A percentile compares a stretch with the other conserved stretches of the same genome.
These are phyloP conservation scores for Podiceps cristatus DNA, from an alignment of 2,113 vertebrate genomes.

Conservation along the genomic window DNA sequence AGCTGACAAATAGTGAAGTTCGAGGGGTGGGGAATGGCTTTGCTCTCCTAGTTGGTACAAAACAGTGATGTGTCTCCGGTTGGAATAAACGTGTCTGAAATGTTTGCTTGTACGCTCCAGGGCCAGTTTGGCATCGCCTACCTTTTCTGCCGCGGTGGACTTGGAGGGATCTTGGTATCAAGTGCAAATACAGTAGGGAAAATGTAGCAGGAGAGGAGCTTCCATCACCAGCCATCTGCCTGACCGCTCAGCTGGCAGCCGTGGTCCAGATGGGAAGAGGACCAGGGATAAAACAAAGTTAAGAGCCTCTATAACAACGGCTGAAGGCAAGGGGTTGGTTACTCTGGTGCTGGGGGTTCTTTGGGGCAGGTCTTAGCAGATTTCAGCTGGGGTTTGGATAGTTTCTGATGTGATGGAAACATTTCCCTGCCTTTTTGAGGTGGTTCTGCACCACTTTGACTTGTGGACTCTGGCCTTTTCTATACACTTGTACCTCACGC, in stretches of 20 bases:
- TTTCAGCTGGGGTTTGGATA: not conserved
- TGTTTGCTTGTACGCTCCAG: not conserved
- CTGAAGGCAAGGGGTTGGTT: not conserved
- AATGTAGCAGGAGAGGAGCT: not conserved
- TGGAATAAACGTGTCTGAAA: not conserved
- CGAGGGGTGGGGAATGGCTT: not conserved
- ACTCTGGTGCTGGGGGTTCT: not conserved
- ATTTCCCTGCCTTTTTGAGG: not conserved
- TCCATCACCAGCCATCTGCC: not conserved
- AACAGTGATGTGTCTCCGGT: accelerated
- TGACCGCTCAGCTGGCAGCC: not conserved
- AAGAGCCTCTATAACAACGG: not conserved
- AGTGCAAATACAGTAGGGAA: not conserved
- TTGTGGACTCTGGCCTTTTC: not conserved
- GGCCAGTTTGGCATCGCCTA: not conserved
- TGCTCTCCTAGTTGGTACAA: not conserved
- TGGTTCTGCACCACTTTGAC: not conserved
- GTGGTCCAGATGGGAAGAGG: not conserved
- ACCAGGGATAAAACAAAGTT: not conserved
- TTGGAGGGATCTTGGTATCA: not conserved
- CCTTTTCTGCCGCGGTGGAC: not conserved
- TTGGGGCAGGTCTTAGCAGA: not conserved
- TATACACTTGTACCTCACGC: not conserved
- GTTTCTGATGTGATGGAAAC: not conserved
- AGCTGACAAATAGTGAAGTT: not conserved